phyloP scores from a whole-genome alignment of 2,113 vertebrate genomes.

The Mohoua ochrocephala region DNA sequence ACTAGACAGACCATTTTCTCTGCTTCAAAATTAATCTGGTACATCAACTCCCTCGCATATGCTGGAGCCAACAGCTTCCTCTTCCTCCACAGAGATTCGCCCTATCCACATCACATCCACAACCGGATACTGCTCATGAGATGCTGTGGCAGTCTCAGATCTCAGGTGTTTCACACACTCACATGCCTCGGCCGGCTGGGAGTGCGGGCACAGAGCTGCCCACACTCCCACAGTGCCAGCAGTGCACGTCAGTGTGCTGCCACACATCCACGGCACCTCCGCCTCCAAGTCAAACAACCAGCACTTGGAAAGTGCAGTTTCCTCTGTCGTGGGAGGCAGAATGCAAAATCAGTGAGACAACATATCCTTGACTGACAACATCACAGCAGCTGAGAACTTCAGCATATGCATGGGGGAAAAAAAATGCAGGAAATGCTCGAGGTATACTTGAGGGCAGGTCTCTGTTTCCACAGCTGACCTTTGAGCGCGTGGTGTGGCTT shows the following conservation, averaged over 20 bases:
- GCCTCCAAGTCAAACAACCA: background rate
- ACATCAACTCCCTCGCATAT: rapidly evolving
- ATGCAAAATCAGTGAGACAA: background rate
- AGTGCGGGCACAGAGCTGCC: rapidly evolving
- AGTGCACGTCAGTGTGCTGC: background rate
- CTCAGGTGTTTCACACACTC: background rate
- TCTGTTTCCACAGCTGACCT: background rate
- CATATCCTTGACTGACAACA: background rate
- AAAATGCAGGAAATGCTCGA: background rate
- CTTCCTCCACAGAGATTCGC: background rate
- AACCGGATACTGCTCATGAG: background rate
- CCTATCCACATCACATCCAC: background rate
- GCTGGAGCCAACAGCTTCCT: background rate
- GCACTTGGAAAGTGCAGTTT: background rate
- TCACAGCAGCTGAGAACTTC: background rate
- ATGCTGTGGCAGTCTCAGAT: background rate
- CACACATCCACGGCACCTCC: background rate
- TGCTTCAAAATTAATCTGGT: background rate
- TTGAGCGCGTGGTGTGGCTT: background rate
- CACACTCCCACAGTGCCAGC: background rate
- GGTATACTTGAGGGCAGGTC: background rate
- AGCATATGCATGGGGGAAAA: rapidly evolving
- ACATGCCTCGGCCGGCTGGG: rapidly evolving
- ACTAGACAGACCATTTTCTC: background rate
- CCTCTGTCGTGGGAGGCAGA: background rate